A percentile compares a stretch with the other conserved stretches of the same genome.
Evolutionary conservation across 2,888 invertebrate genomes (phyloP).

Genomic region (Drosophila rellima): DNA sequence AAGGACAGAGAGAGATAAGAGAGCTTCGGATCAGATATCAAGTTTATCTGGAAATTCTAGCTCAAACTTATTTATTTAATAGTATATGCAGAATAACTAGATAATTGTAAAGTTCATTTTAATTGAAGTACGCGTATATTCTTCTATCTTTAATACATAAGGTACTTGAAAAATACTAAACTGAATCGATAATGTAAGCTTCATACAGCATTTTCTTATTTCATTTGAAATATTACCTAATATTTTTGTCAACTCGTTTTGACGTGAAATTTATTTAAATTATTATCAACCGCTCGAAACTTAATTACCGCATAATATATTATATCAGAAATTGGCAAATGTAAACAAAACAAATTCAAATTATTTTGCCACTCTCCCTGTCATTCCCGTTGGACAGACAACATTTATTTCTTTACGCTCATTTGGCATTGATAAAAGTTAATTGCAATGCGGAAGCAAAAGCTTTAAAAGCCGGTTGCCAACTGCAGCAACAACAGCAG

Average conservation of each 20-base stretch:
- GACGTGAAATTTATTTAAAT: neutral
- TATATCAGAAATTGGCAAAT: constrained; percentile 12
- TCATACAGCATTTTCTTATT: too few relatives aligned
- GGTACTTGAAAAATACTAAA: too few relatives aligned
- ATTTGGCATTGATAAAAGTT: constrained; percentile 66
- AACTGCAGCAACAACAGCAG: constrained; percentile 25
- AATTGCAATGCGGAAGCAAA: constrained; percentile 69
- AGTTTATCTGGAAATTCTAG: constrained; percentile 13
- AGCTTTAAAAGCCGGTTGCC: constrained; percentile 76
- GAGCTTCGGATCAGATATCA: constrained; percentile 11
- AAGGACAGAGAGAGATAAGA: neutral
- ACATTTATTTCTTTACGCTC: constrained; percentile 21
- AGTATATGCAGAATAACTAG: neutral
- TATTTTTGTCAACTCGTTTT: too few relatives aligned
- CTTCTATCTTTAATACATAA: too few relatives aligned
- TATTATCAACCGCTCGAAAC: neutral
- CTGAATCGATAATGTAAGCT: too few relatives aligned
- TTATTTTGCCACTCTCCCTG: neutral
- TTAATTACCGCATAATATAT: constrained; percentile 22
- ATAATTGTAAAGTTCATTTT: neutral
- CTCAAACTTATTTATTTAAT: neutral
- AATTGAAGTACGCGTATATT: too few relatives aligned
- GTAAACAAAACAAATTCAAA: constrained; percentile 31
- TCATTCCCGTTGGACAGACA: neutral
- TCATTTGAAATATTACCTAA: too few relatives aligned